phyloP scores from a whole-genome alignment of 2,113 vertebrate genomes.

The Calypte anna region DNA sequence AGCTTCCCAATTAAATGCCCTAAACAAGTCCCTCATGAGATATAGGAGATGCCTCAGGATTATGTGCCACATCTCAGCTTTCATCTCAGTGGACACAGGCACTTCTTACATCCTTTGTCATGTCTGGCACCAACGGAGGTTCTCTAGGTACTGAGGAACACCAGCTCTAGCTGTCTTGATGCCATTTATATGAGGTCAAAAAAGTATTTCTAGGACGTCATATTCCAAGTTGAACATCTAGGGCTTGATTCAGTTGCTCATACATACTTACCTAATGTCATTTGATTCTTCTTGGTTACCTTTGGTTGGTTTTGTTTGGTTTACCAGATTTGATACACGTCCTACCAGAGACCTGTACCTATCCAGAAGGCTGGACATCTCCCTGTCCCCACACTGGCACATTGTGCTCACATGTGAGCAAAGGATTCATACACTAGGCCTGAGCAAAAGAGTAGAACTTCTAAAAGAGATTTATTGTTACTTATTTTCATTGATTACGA shows the following conservation, averaged over 20 bases:
- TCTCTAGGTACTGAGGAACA: background rate
- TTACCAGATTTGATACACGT: background rate
- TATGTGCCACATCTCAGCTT: background rate
- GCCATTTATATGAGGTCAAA: background rate
- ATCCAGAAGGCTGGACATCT: background rate
- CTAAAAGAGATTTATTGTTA: background rate
- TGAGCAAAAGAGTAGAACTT: background rate
- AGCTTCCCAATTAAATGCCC: background rate
- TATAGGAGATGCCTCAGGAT: background rate
- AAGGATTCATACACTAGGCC: background rate
- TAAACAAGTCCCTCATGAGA: background rate
- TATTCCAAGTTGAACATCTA: background rate
- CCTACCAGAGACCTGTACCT: background rate
- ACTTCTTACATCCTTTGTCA: background rate
- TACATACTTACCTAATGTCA: background rate
- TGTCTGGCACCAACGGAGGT: rapidly evolving
- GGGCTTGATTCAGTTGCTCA: background rate
- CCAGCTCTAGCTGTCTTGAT: background rate
- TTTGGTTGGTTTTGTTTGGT: background rate
- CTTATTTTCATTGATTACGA: background rate
- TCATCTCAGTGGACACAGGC: background rate
- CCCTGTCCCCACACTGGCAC: too few species aligned
- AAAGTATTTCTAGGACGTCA: background rate
- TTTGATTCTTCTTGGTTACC: background rate
- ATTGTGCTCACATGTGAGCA: background rate